Conservation (phyloP, 2,888 invertebrate genomes). For the Drosophila planitibia region DNA sequence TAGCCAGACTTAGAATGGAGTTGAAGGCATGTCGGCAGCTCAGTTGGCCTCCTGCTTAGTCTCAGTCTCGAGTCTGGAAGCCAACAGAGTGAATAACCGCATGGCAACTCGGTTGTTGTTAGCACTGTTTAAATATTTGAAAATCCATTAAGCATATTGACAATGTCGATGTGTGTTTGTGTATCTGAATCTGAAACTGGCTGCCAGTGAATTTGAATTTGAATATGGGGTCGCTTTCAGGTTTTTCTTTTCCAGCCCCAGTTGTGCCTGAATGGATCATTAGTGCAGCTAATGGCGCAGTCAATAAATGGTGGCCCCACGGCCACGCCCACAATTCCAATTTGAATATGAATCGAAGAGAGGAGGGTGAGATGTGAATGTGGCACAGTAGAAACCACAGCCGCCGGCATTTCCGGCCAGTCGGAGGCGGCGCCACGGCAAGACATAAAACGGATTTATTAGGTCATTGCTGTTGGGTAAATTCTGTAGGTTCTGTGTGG, state of each 20-base stretch:
- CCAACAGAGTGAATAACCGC: slow-evolving; percentile 38
- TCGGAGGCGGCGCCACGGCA: slow-evolving; percentile 73
- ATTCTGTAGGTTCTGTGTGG: slow-evolving; percentile 2
- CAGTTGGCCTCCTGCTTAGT: slow-evolving; percentile 3
- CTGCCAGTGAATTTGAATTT: slow-evolving; percentile 48
- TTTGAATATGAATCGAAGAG: slow-evolving; percentile 71
- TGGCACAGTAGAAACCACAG: slow-evolving; percentile 31
- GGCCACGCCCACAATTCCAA: slow-evolving; percentile 69
- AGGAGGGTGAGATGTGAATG: slow-evolving; percentile 3
- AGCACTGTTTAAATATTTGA: slow-evolving; percentile 78
- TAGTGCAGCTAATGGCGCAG: slow-evolving; percentile 80
- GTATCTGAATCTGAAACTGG: slow-evolving; percentile 21
- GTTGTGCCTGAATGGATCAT: slow-evolving; percentile 74
- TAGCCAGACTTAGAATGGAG: slow-evolving; percentile 9
- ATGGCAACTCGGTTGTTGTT: slow-evolving; percentile 42
- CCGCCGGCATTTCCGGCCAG: slow-evolving; percentile 68
- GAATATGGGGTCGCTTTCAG: slow-evolving; percentile 43
- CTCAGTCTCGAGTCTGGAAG: slow-evolving; percentile 7
- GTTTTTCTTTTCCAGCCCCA: slow-evolving; percentile 46
- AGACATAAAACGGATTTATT: slow-evolving; percentile 78
- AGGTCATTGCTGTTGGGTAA: slow-evolving; percentile 65
- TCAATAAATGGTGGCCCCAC: slow-evolving; percentile 71
- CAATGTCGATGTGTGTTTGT: slow-evolving; percentile 60
- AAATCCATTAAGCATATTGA: slow-evolving; percentile 82
- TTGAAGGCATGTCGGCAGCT: not conserved